phyloP scores from a whole-genome alignment of 2,797 vertebrate genomes.

The Crotalus adamanteus region DNA sequence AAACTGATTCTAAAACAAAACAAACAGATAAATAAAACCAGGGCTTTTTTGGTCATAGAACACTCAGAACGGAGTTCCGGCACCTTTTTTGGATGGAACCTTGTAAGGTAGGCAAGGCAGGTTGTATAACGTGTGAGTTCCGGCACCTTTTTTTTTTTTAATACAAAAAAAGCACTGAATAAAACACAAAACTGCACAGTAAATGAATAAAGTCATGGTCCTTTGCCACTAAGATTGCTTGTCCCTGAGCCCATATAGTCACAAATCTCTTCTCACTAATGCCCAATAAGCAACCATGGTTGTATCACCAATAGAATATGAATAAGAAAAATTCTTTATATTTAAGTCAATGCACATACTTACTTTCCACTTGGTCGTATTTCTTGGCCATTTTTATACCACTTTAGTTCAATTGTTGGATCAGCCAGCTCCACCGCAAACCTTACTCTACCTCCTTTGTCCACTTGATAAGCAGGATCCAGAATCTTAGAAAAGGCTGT shows the following conservation, averaged over 20 bases:
- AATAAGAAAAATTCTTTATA: neutral
- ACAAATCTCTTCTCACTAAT: neutral
- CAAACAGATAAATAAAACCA: neutral
- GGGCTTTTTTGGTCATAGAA: no score
- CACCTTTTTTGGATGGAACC: no score
- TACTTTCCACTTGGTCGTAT: conserved; percentile 95
- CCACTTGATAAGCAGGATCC: conserved; percentile 93
- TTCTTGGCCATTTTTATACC: conserved; percentile 99
- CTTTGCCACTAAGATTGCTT: neutral
- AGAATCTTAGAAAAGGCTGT: conserved; percentile 95
- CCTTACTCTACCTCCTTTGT: conserved; percentile 94
- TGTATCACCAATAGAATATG: neutral
- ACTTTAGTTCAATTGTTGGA: conserved; percentile 95
- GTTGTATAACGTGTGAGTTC: no score
- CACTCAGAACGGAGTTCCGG: no score
- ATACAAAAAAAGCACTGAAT: neutral
- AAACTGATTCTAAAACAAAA: neutral
- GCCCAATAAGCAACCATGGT: neutral
- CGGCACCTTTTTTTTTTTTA: no score
- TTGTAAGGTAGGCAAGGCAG: no score
- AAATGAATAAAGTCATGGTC: neutral
- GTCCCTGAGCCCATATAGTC: neutral
- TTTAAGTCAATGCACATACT: conserved; percentile 57
- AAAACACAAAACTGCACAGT: neutral
- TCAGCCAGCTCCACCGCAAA: conserved; percentile 93